Evolutionary conservation across 92 coral and sea anemone species (phyloP).

Genomic region (Heliopora coerulea): DNA sequence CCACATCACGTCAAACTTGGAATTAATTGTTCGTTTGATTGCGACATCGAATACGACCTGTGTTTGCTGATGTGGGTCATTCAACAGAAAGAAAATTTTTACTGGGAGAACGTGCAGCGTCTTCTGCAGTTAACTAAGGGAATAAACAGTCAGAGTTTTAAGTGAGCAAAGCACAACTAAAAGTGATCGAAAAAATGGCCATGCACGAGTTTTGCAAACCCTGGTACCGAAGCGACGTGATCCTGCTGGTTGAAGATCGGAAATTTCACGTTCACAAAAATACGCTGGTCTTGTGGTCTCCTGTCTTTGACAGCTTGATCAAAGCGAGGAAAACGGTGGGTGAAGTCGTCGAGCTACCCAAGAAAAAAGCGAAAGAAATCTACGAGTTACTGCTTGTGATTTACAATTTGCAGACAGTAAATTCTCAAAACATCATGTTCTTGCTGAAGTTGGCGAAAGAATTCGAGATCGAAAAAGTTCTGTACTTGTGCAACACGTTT

Average conservation of each 20-base stretch:
- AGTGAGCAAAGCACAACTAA: too few species aligned
- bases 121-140: not conserved
- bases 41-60: not conserved
- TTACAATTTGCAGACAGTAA: slow-evolving; percentile 28
- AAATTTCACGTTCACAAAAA: slow-evolving; percentile 39
- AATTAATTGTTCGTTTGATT: not conserved
- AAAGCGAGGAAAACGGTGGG: slow-evolving; percentile 35
- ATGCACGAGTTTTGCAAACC: slow-evolving; percentile 32
- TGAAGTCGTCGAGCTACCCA: slow-evolving; percentile 32
- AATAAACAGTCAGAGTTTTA: slow-evolving; percentile 54
- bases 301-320: slow-evolving; percentile 32
- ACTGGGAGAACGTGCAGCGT: not conserved
- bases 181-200: slow-evolving; percentile 61
- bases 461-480: slow-evolving; percentile 35
- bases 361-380: slow-evolving; percentile 35
- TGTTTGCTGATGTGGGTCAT: slow-evolving; percentile 38
- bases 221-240: slow-evolving; percentile 43
- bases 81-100: not conserved
- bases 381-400: slow-evolving; percentile 36
- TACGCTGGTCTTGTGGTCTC: slow-evolving; percentile 38
- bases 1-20: not conserved
- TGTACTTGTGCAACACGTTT: slow-evolving; percentile 38
- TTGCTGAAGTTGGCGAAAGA: slow-evolving; percentile 39
- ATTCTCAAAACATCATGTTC: slow-evolving; percentile 32
- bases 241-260: slow-evolving; percentile 31